Percentiles rank a stretch among this genome's conserved stretches.
Conservation (phyloP, 2,797 vertebrate genomes). For the Gouania willdenowi region DNA sequence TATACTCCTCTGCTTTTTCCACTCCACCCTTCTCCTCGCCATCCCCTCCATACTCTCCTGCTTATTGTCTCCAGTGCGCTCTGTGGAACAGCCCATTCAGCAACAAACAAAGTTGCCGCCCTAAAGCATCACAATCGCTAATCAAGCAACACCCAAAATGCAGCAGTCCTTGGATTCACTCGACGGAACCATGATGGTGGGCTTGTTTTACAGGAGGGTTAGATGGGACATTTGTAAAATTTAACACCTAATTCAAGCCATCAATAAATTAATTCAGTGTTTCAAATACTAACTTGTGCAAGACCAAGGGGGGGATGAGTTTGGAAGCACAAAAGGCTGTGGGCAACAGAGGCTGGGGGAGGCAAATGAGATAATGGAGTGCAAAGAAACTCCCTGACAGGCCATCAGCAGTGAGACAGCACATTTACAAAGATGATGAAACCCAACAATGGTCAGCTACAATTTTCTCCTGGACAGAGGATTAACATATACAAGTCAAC, state of each 20-base stretch:
- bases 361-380: conserved; percentile 30
- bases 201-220: conserved; percentile 6
- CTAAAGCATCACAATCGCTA: conserved; percentile 65
- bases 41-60: conserved; percentile 29
- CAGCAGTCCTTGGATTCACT: conserved; percentile 51
- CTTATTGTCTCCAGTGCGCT: conserved; percentile 46
- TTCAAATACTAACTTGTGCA: conserved; percentile 3
- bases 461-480: conserved; percentile 37
- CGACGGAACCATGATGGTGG: conserved; percentile 37
- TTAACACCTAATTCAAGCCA: conserved; percentile 7
- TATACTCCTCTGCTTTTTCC: conserved; percentile 26
- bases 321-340: conserved; percentile 14
- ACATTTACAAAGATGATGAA: conserved; percentile 44
- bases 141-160: conserved; percentile 71
- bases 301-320: conserved; percentile 11
- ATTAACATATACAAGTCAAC: conserved; percentile 12
- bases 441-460: conserved; percentile 50
- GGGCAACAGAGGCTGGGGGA: conserved; percentile 15
- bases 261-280: conserved; percentile 21
- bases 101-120: conserved; percentile 73
- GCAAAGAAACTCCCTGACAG: conserved; percentile 38
- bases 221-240: conserved; percentile 7
- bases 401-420: conserved; percentile 20
- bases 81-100: conserved; percentile 64
- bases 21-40: conserved; percentile 26